Percentiles rank a stretch among this genome's conserved stretches.
phyloP scores from a whole-genome alignment of 1,140 invertebrate genomes.

The Drosophila teissieri region DNA sequence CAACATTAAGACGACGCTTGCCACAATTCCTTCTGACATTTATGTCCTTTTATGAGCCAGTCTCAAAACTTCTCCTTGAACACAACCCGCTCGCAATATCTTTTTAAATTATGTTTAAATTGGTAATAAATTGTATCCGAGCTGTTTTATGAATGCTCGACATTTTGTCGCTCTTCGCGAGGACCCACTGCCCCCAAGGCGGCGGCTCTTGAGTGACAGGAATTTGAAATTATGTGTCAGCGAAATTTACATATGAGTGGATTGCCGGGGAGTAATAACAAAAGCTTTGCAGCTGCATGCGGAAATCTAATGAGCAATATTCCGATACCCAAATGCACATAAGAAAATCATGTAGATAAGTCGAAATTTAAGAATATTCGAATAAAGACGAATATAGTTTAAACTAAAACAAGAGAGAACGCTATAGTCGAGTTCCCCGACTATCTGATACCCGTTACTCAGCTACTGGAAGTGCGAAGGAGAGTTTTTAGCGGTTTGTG shows the following conservation, averaged over 20 bases:
- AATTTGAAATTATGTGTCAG: slow-evolving; percentile 71
- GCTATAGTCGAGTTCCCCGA: too few relatives aligned
- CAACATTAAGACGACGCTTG: slow-evolving; percentile 56
- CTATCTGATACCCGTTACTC: too few relatives aligned
- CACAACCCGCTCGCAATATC: slow-evolving; percentile 1
- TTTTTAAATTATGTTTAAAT: slow-evolving; percentile 40
- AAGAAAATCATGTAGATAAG: too few relatives aligned
- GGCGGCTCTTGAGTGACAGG: slow-evolving; percentile 60
- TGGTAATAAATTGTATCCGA: slow-evolving; percentile 42
- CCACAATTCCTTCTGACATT: slow-evolving; percentile 42
- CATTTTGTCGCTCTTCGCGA: slow-evolving; percentile 22
- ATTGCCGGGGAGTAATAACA: slow-evolving; percentile 48
- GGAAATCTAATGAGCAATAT: slow-evolving; percentile 50
- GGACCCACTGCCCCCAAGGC: slow-evolving; percentile 23
- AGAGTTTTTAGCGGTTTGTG: too few relatives aligned
- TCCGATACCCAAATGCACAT: neutral
- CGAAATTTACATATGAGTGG: slow-evolving; percentile 49
- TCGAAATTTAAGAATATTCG: too few relatives aligned
- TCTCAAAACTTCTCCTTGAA: slow-evolving; percentile 6
- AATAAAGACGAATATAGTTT: too few relatives aligned
- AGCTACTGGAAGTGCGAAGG: too few relatives aligned
- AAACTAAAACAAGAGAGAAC: too few relatives aligned
- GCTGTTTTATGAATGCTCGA: slow-evolving; percentile 15
- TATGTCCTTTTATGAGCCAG: slow-evolving; percentile 38
- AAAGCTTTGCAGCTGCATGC: slow-evolving; percentile 28